Base-by-base conservation (phyloP, 2,797 vertebrate species). In the Oreochromis mossambicus region DNA sequence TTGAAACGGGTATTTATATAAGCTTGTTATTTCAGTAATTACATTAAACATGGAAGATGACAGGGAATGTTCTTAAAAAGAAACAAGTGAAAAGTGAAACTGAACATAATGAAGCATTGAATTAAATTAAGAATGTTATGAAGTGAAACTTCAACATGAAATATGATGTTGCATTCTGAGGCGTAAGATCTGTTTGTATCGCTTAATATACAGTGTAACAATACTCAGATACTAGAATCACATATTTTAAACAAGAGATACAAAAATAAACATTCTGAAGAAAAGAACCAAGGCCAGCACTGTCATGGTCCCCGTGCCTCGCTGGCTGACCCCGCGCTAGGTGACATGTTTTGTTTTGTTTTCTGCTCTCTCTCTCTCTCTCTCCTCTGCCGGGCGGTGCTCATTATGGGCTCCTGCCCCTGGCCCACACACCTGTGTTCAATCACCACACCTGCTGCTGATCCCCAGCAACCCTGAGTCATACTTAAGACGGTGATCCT, bases 91-190 rank as follows among this genome's bases (percentile, higher is more conserved):
- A 56, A 13, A n/a, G 32, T 38, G 4, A 36, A 54, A 38, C 76
- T 55, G 24, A 48, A 34, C 19, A 48, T 50, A n/a, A 63, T 7
- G 12, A 76, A 54, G 14, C 19, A 48, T 3, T 50, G 12, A 46
- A n/a, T 4, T 63, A 6, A 8, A 41, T 41, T 68, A 9, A 66
- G 54, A 78, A 48, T 78, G 51, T 66, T 80, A 50, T 7, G 52
- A 81, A 85, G 80, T 88, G 13, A 78, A 32, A 54, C 78, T 87
- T 87, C 58, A 63, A 90, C 63, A 58, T 14, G 24, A 83, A 81
- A 51, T 7, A 11, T 41, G 50, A 34, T 79, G 70, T 84, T 78
- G 79, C 66, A 73, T 86, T 63, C 32, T 63, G 38, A 70, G 38
- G 13, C 2, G 2, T 70, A 24, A 70, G 21, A 26, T 21, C 21